Conservation (phyloP, 1,140 invertebrate species). For the Paralvinella palmiformis region DNA sequence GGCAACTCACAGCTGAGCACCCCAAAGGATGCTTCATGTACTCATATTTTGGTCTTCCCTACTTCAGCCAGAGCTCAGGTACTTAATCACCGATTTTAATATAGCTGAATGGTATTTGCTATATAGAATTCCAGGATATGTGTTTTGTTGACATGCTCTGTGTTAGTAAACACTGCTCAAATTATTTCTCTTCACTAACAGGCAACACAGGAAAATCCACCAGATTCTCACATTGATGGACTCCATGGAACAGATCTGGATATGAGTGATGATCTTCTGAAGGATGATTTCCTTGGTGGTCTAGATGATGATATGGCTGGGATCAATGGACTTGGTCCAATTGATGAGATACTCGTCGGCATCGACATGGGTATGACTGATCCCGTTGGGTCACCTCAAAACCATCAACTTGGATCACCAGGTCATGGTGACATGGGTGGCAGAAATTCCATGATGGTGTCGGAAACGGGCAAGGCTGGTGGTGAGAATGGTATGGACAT, state of each 20-base stretch:
- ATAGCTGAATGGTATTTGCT: no score
- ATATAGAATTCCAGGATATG: no score
- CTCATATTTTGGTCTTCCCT: constrained; percentile 97
- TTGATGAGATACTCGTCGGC: constrained; percentile 65
- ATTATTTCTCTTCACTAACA: no score
- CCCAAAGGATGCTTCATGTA: constrained; percentile 78
- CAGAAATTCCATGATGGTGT: not conserved
- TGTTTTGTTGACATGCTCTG: no score
- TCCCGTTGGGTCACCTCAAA: constrained; percentile 56
- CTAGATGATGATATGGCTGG: not conserved
- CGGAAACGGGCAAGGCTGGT: not conserved
- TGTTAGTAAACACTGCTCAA: no score
- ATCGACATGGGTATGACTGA: constrained; percentile 68
- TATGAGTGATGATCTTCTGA: not conserved
- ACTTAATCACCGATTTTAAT: no score
- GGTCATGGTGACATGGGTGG: constrained; percentile 40
- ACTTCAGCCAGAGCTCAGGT: constrained; percentile 94
- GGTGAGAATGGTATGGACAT: constrained; percentile 9
- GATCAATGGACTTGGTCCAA: constrained; percentile 29
- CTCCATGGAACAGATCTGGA: no score
- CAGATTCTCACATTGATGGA: no score
- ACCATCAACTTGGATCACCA: constrained; percentile 52
- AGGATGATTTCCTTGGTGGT: constrained; percentile 7
- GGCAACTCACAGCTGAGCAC: constrained; percentile 44
- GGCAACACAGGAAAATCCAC: no score